phyloP scores from a whole-genome alignment of 2,888 invertebrate genomes.

The Tolmerus cingulatus region DNA sequence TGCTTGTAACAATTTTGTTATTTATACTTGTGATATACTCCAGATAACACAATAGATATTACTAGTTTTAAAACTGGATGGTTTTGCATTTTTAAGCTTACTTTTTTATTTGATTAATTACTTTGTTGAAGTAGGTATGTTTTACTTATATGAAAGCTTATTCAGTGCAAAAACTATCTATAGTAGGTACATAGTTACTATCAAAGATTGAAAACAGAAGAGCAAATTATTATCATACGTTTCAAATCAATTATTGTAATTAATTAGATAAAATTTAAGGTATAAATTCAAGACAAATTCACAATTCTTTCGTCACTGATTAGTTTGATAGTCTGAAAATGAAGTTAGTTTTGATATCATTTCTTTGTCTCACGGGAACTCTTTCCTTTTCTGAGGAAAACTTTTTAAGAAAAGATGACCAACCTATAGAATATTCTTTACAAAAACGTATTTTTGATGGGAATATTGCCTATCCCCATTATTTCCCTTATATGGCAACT shows the following conservation, averaged over 20 bases:
- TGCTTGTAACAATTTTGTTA: background rate
- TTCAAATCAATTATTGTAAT: background rate
- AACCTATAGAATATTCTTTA: background rate
- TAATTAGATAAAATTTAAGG: background rate
- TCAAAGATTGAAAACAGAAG: background rate
- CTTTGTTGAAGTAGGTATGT: too few relatives aligned
- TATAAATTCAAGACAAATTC: background rate
- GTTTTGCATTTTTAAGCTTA: background rate
- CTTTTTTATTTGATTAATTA: too few relatives aligned
- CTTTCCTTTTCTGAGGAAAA: background rate
- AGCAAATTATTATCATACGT: background rate
- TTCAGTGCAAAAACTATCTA: background rate
- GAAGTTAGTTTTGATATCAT: background rate
- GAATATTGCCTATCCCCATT: background rate
- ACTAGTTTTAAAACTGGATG: background rate
- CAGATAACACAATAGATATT: background rate
- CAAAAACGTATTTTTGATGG: background rate
- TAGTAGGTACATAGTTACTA: background rate
- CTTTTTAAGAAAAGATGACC: background rate
- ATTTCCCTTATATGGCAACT: slow-evolving; percentile 13
- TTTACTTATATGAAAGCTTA: too few relatives aligned
- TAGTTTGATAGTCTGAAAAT: background rate
- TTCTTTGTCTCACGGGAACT: background rate
- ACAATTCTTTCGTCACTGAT: background rate
- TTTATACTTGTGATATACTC: background rate